Evolutionary conservation across 1,140 invertebrate species (phyloP).

Genomic region (Drosophila navojoa): DNA sequence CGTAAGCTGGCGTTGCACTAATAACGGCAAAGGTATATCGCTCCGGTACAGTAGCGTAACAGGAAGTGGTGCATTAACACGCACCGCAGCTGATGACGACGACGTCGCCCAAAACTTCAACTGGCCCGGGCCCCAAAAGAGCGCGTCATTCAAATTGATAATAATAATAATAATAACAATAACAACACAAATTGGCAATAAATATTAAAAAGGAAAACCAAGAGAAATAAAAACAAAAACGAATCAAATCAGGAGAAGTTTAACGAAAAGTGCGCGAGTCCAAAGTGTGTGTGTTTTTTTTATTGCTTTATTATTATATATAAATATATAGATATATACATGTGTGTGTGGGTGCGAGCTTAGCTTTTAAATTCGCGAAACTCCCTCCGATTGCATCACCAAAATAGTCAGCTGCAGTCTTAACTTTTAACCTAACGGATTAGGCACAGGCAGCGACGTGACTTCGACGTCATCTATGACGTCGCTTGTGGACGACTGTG

Average conservation of each 20-base stretch:
- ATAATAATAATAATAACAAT: slow-evolving; percentile 39
- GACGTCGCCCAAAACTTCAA: slow-evolving; percentile 25
- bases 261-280: slow-evolving; percentile 9
- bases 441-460: background rate
- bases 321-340: background rate
- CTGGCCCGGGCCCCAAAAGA: slow-evolving; percentile 48
- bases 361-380: slow-evolving; percentile 29
- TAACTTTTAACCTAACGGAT: slow-evolving; percentile 29
- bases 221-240: background rate
- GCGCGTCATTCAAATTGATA: slow-evolving; percentile 48
- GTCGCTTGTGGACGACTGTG: slow-evolving; percentile 11
- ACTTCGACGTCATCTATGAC: slow-evolving; percentile 48
- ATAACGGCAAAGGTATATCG: slow-evolving; percentile 55
- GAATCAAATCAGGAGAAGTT: background rate
- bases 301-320: background rate
- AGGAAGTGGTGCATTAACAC: slow-evolving; percentile 83
- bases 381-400: slow-evolving; percentile 62
- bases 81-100: slow-evolving; percentile 57
- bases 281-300: background rate
- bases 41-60: slow-evolving; percentile 77
- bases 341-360: slow-evolving; percentile 1
- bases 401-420: slow-evolving; percentile 33
- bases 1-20: slow-evolving; percentile 71
- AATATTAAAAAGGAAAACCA: no score
- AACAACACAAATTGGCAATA: slow-evolving; percentile 2